Evolutionary conservation across 2,797 vertebrate species (phyloP).

Genomic region (Girardinus metallicus): DNA sequence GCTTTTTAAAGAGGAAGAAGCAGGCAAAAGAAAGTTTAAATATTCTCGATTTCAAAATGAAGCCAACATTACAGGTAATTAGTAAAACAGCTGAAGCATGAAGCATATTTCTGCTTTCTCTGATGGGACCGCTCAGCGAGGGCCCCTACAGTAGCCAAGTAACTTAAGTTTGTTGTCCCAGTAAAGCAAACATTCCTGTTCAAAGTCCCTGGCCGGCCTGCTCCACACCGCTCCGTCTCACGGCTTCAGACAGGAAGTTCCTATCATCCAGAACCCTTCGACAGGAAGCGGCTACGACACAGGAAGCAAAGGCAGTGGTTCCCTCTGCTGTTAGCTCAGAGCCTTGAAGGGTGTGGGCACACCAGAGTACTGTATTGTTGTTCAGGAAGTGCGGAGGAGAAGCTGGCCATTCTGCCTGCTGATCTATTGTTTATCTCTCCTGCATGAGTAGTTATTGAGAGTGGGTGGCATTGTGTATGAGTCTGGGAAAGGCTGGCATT

Average conservation of each 20-base stretch:
- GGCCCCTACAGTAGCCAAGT: not conserved
- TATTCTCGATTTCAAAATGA: not conserved
- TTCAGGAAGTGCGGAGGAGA: slow-evolving; percentile 79
- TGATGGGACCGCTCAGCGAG: not conserved
- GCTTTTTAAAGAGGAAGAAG: not conserved
- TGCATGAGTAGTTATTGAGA: slow-evolving; percentile 61
- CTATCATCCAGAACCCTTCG: slow-evolving; percentile 66
- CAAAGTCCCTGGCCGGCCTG: slow-evolving; percentile 12
- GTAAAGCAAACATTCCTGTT: slow-evolving; percentile 11
- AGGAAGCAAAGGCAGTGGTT: slow-evolving; percentile 73
- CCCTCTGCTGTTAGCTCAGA: slow-evolving; percentile 47
- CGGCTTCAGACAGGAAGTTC: slow-evolving; percentile 74
- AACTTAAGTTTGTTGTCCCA: not conserved
- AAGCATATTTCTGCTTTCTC: not conserved
- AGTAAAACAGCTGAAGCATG: not conserved
- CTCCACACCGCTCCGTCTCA: slow-evolving; percentile 34
- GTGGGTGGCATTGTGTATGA: slow-evolving; percentile 57
- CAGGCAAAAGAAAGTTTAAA: not conserved
- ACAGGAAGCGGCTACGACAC: slow-evolving; percentile 74
- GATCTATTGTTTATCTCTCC: slow-evolving; percentile 72
- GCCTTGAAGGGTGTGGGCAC: slow-evolving; percentile 57
- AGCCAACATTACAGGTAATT: not conserved
- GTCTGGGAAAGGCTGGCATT: slow-evolving; percentile 59
- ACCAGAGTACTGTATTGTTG: slow-evolving; percentile 70
- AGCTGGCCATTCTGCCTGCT: slow-evolving; percentile 60